These are phyloP conservation scores for Vidua macroura DNA, from an alignment of 2,113 vertebrate species.

Conservation along the genomic window DNA sequence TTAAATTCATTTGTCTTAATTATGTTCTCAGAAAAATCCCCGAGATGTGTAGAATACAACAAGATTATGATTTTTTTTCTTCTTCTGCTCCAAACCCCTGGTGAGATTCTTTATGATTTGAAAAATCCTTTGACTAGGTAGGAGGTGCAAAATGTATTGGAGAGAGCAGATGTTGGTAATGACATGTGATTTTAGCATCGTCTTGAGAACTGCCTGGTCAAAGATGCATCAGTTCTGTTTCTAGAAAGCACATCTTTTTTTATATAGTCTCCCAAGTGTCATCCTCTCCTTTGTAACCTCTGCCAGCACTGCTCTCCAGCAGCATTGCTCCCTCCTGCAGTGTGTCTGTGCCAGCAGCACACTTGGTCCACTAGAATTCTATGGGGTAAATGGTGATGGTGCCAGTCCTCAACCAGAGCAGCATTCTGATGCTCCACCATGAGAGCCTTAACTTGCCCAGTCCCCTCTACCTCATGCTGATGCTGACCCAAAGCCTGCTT, in stretches of 20 bases:
- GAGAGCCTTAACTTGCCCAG: neutral
- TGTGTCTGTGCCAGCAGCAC: accelerated
- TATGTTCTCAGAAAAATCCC: slow-evolving; percentile 35
- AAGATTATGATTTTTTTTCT: neutral
- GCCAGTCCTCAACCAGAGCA: neutral
- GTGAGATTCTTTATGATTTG: neutral
- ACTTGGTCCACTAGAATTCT: neutral
- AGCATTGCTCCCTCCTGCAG: neutral
- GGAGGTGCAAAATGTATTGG: neutral
- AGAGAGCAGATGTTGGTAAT: neutral
- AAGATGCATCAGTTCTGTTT: neutral
- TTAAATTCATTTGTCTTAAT: slow-evolving; percentile 57
- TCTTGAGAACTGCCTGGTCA: neutral
- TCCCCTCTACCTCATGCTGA: neutral
- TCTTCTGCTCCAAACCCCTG: neutral
- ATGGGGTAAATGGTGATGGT: neutral
- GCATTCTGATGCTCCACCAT: neutral
- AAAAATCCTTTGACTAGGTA: neutral
- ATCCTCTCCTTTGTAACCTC: neutral
- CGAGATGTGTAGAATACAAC: neutral
- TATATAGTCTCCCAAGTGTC: neutral
- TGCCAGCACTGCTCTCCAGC: neutral
- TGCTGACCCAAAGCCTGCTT: neutral
- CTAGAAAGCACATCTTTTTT: neutral
- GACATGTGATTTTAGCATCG: neutral